These are phyloP conservation scores for Crax fasciolata DNA, from an alignment of 2,797 vertebrate genomes.

Conservation along the genomic window DNA sequence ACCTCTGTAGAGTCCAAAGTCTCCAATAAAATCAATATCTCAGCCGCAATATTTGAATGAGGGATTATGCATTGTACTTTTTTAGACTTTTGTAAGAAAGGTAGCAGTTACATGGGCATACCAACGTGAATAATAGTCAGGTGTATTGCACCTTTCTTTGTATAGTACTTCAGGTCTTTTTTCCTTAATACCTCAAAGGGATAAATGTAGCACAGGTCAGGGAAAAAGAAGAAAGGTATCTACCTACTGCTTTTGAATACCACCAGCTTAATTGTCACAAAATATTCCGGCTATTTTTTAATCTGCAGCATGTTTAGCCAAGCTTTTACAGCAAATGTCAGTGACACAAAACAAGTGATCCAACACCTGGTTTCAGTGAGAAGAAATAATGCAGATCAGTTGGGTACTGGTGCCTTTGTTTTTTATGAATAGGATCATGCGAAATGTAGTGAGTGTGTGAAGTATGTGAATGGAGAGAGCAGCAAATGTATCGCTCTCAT, in stretches of 20 bases:
- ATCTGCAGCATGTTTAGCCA: background rate
- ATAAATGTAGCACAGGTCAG: background rate
- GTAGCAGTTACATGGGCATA: background rate
- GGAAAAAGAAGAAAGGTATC: background rate
- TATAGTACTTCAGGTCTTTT: background rate
- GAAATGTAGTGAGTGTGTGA: background rate
- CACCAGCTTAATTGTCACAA: background rate
- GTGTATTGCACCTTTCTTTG: background rate
- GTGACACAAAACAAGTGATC: background rate
- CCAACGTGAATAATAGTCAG: fast-evolving
- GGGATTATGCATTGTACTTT: background rate
- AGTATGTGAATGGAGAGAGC: background rate
- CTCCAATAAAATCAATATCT: background rate
- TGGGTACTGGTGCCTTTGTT: background rate
- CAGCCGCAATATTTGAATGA: background rate
- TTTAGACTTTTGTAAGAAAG: background rate
- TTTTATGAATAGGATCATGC: background rate
- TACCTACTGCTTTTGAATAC: background rate
- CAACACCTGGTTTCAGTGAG: background rate
- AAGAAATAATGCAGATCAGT: background rate
- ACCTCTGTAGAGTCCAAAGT: fast-evolving
- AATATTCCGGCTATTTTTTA: background rate
- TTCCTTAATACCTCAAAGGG: background rate
- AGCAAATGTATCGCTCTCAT: background rate
- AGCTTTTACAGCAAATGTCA: background rate